Base-by-base conservation (phyloP, 2,888 invertebrate genomes). In the Lepidocyrtinus sp. region DNA sequence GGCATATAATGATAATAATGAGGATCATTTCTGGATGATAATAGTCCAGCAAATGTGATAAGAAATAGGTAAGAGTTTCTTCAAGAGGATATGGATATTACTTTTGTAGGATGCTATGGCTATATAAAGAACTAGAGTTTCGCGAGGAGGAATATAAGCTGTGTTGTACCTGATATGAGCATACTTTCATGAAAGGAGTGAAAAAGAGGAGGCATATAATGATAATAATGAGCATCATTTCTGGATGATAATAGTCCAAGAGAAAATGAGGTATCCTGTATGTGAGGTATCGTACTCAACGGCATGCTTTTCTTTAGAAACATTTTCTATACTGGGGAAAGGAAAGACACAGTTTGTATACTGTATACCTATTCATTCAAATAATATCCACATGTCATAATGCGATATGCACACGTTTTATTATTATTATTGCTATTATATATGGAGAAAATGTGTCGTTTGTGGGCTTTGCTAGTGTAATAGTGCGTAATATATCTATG, bases 401-500 rank as follows among this genome's bases (percentile, higher is more conserved):
- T 73, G 68, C 73, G 78, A 73, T 78, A 73, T 78, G 73, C 63
- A 72, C 72, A 65, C 50, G 69, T 75, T 69, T 75, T 75, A 61
- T 62, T 78, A 73, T 67, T 61, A 72, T 67, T 55, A 72, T 72
- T 65, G 67, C 67, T 72, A 9, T 61, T 26, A 24, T 26, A 36
- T 45, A 67, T 67, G 72, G 65, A 71, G 68, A 73, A 65, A 77
- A 77, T 78, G 78, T 78, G 73, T 78, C 78, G 78, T 78, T 77
- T 78, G 78, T 78, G 78, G 78, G 78, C 78, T 73, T 78, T 78
- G 68, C 78, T 78, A 68, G 78, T 78, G 78, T 78, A 78, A 78
- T 78, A n/a, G 78, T 73, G 73, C 67, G 77, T 77, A 77, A 77
- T 72, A 72, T 61, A 61, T 77, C 50, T 50, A 50, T 50, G 50